phyloP scores from a whole-genome alignment of 2,113 vertebrate genomes.

The Rhinopomastus cyanomelas region DNA sequence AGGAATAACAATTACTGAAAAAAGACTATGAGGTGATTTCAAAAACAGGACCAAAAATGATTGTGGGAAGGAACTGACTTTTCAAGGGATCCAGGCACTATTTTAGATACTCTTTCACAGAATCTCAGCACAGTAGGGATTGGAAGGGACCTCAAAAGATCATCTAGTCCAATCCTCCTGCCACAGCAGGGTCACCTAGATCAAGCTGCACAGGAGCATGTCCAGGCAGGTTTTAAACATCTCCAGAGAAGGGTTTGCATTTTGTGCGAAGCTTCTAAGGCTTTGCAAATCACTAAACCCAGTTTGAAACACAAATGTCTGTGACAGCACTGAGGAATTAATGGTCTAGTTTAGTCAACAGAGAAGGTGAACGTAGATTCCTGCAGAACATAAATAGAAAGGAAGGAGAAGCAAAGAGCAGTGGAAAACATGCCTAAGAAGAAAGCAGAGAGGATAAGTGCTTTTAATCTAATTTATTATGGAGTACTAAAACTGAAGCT shows the following conservation, averaged over 20 bases:
- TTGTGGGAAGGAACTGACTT: neutral
- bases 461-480: rapidly evolving
- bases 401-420: neutral
- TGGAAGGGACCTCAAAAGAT: too few species aligned
- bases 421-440: neutral
- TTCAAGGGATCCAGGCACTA: neutral
- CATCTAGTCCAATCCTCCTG: too few species aligned
- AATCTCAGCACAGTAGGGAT: too few species aligned
- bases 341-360: neutral
- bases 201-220: too few species aligned
- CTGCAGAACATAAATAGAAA: neutral
- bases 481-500: neutral
- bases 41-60: neutral
- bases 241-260: rapidly evolving
- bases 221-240: too few species aligned
- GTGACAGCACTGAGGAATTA: rapidly evolving
- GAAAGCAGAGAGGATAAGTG: rapidly evolving
- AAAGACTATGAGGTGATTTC: neutral
- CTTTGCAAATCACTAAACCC: neutral
- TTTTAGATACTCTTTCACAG: too few species aligned
- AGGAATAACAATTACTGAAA: neutral
- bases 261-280: neutral
- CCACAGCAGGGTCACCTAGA: too few species aligned
- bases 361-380: neutral
- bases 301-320: neutral